Conservation (phyloP, 1,140 invertebrate genomes). For the Papilio dardanus region DNA sequence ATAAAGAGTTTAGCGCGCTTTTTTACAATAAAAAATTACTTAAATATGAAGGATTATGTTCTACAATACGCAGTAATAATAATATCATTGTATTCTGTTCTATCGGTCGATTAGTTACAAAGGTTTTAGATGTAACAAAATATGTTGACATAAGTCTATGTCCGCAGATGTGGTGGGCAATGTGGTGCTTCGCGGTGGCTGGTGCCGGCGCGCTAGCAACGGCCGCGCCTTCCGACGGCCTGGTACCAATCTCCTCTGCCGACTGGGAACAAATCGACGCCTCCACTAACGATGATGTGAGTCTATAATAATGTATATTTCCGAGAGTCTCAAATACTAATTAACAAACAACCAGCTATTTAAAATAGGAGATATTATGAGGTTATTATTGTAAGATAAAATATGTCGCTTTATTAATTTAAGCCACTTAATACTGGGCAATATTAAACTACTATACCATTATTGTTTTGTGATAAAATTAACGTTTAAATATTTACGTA, state of each 20-base stretch:
- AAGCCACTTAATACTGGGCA: neutral
- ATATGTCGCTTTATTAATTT: slow-evolving; percentile 11
- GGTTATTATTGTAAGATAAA: neutral
- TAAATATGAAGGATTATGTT: too few species aligned
- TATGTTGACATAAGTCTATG: slow-evolving; percentile 30
- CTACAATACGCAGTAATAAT: too few species aligned
- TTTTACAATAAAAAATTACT: too few species aligned
- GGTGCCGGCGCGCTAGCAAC: slow-evolving; percentile 54
- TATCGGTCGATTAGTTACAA: too few species aligned
- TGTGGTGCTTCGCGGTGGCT: slow-evolving; percentile 65
- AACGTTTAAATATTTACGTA: neutral
- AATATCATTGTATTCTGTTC: too few species aligned
- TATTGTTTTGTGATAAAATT: slow-evolving; percentile 4
- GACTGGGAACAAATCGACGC: slow-evolving; percentile 67
- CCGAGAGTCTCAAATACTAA: neutral
- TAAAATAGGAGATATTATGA: too few species aligned
- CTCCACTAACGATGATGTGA: slow-evolving; percentile 64
- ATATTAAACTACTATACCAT: neutral
- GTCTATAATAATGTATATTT: slow-evolving; percentile 36
- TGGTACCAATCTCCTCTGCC: slow-evolving; percentile 50
- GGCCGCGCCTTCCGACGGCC: slow-evolving; percentile 54
- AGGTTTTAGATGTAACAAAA: slow-evolving; percentile 22
- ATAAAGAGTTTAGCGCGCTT: too few species aligned
- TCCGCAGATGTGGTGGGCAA: slow-evolving; percentile 72
- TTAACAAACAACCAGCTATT: too few species aligned